Evolutionary conservation across 2,797 vertebrate genomes (phyloP), one percentile per base, ranked within the genome.

Genomic region (Etheostoma nigrum): DNA sequence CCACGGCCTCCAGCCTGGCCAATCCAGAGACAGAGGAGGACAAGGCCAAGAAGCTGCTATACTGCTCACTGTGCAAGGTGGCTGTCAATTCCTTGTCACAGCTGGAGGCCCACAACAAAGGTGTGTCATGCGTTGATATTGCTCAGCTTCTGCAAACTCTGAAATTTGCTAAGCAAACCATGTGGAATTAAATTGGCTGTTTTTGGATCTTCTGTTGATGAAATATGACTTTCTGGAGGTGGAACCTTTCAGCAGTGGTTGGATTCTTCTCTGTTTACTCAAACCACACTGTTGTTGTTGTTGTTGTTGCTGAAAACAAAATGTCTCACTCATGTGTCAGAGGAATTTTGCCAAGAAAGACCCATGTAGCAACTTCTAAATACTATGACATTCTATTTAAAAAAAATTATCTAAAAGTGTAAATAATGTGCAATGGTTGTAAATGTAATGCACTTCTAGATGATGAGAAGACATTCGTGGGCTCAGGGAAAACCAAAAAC

Each of bases 21-120:
- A 92, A 82, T 36, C 88, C 94, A 9, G 96, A 97, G 84, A 95
- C 94, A 0, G 97, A 98, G 65, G 96, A 96, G 67, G 97, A 97
- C 84, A 97, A 96, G 88, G 96, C 97, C 82, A 97, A 97, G 91
- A 96, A 96, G 89, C 94, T 97, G 89, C 94, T 98, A 66, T 98
- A 98, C 90, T 98, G 97, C 78, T 96, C 96, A 25, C 94, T 98
- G 83, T 98, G 97, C 94, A 98, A 98, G 91, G 96, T 98, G 93
- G 97, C 97, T 14, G 97, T 98, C 87, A 98, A 98, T 88, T 97
- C 97, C 11, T 86, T 96, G 86, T 97, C 94, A 65, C 97, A 98
- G 88, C 95, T 98, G 51, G 97, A 98, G 93, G 97, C 97, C 5
- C 97, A 98, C 91, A 98, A 98, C 93, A 98, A 98, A 97, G 97